Percentiles rank a stretch among this genome's conserved stretches.
Evolutionary conservation across 2,888 invertebrate species (phyloP).

Genomic region (Urechis unicinctus): DNA sequence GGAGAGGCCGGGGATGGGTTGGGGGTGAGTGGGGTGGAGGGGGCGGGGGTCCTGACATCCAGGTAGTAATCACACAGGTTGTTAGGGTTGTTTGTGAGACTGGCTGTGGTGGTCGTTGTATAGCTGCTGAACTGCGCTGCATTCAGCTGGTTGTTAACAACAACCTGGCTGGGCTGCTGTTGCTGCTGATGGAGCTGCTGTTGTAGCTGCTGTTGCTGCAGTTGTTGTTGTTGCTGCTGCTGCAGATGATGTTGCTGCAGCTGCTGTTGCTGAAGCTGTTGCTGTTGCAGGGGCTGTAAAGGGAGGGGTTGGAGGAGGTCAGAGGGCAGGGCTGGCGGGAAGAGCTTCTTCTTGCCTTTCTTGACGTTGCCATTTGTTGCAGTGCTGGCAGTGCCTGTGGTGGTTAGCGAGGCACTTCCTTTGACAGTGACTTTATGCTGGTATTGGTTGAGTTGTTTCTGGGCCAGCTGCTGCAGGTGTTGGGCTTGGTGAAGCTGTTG

Average conservation of each 20-base stretch:
- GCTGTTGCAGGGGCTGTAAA: slow-evolving; percentile 4
- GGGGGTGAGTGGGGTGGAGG: slow-evolving; percentile 36
- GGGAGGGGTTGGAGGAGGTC: background rate
- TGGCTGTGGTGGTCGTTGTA: slow-evolving; percentile 5
- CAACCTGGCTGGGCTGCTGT: slow-evolving; percentile 6
- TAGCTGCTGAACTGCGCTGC: slow-evolving; percentile 6
- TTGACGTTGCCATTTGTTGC: background rate
- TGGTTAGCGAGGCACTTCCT: background rate
- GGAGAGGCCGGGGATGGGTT: slow-evolving; percentile 39
- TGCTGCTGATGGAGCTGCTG: slow-evolving; percentile 7
- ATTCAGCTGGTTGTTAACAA: slow-evolving; percentile 10
- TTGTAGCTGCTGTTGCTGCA: slow-evolving; percentile 16
- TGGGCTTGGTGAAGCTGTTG: slow-evolving; percentile 19
- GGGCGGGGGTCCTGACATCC: slow-evolving; percentile 33
- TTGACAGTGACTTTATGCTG: background rate
- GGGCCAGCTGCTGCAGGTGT: slow-evolving; percentile 21
- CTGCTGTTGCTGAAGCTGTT: slow-evolving; percentile 9
- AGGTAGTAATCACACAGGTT: slow-evolving; percentile 15
- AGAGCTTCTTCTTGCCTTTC: background rate
- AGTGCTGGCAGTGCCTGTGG: background rate
- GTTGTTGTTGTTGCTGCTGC: slow-evolving; percentile 1
- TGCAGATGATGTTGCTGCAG: slow-evolving; percentile 6
- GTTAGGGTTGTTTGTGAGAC: background rate
- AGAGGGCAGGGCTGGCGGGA: background rate
- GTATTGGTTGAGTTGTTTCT: slow-evolving; percentile 25